Evolutionary conservation across 1,140 invertebrate species (phyloP).

Genomic region (Solenopsis fugax): DNA sequence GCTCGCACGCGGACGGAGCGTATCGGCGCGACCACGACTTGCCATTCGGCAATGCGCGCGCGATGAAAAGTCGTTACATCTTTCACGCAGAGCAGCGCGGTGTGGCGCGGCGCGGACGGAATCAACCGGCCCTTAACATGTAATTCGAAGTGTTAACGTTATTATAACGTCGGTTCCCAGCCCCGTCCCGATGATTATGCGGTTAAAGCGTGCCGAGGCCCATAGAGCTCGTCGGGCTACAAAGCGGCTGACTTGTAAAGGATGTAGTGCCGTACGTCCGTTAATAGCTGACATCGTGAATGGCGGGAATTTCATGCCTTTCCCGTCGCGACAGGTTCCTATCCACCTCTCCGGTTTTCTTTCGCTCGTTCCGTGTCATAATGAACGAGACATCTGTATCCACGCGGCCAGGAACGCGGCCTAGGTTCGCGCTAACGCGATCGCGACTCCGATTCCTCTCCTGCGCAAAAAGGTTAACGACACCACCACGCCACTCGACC

Average conservation of each 20-base stretch:
- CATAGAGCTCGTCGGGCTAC: constrained; percentile 72
- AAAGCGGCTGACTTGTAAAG: constrained; percentile 79
- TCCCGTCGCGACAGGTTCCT: constrained; percentile 74
- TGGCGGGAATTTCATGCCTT: constrained; percentile 79
- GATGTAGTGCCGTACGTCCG: constrained; percentile 75
- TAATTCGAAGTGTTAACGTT: constrained; percentile 77
- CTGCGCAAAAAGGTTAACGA: constrained; percentile 58
- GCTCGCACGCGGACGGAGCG: constrained; percentile 25
- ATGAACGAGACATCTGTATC: constrained; percentile 78
- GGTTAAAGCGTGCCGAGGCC: constrained; percentile 70
- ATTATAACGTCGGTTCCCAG: constrained; percentile 75
- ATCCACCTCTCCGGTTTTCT: constrained; percentile 74
- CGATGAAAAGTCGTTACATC: constrained; percentile 71
- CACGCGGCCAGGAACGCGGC: constrained; percentile 65
- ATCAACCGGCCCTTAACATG: constrained; percentile 74
- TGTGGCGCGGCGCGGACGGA: constrained; percentile 39
- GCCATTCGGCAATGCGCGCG: constrained; percentile 53
- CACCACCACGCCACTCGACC: not conserved
- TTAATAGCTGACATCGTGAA: constrained; percentile 78
- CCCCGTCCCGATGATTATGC: constrained; percentile 74
- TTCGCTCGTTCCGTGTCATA: constrained; percentile 75
- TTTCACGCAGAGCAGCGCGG: constrained; percentile 50
- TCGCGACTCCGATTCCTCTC: constrained; percentile 50
- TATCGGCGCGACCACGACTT: constrained; percentile 58
- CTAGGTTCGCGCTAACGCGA: constrained; percentile 58